Evolutionary conservation across 2,888 invertebrate genomes (phyloP).

Genomic region (Pegoplata infirma): DNA sequence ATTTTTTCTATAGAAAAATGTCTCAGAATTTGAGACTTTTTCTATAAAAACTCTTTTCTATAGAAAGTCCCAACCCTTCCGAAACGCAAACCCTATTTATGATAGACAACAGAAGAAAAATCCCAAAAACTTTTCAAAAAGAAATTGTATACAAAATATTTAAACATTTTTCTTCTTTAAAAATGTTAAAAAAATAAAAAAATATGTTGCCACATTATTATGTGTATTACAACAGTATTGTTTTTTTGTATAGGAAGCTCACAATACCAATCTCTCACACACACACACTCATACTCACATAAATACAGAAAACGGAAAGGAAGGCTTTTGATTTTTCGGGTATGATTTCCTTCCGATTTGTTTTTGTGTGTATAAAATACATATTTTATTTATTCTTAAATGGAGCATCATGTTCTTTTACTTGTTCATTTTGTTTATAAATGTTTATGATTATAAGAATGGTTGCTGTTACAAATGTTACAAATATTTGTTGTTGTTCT

Average conservation of each 20-base stretch:
- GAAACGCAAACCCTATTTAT: too few relatives aligned
- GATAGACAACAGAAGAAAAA: too few relatives aligned
- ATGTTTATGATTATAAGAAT: conserved; percentile 58
- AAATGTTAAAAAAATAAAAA: conserved; percentile 20
- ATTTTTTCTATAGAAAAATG: too few relatives aligned
- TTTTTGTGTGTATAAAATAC: too few relatives aligned
- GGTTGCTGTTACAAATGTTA: conserved; percentile 24
- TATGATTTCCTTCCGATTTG: not conserved
- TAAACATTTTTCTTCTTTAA: not conserved
- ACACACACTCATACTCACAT: not conserved
- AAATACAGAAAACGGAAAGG: not conserved
- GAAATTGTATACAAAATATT: not conserved
- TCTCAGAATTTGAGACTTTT: too few relatives aligned
- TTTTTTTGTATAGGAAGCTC: not conserved
- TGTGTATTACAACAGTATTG: conserved; percentile 32
- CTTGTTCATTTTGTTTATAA: conserved; percentile 55
- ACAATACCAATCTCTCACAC: not conserved
- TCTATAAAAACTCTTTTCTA: too few relatives aligned
- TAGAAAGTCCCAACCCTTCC: too few relatives aligned
- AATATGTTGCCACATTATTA: conserved; percentile 60
- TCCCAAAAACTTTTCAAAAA: not conserved
- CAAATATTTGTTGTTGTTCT: conserved; percentile 62
- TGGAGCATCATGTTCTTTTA: conserved; percentile 40
- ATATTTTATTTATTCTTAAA: conserved; percentile 52
- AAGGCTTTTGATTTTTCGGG: not conserved